Evolutionary conservation across 2,113 vertebrate species (phyloP).

Genomic region (Cottus gobio): DNA sequence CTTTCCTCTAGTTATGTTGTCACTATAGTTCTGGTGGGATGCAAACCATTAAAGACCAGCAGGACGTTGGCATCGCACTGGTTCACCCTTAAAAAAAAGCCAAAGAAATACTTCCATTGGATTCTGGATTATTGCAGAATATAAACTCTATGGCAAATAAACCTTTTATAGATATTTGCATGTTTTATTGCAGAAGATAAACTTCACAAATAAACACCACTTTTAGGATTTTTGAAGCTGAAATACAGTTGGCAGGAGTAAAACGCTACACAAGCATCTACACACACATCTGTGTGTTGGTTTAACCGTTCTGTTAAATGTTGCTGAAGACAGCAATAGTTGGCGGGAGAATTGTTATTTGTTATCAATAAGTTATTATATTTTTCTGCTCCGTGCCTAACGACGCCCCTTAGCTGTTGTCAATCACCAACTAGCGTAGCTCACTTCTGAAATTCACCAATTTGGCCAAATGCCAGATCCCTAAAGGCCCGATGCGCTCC

Average conservation of each 20-base stretch:
- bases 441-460: not conserved
- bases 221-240: not conserved
- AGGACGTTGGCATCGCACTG: no score
- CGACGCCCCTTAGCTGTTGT: not conserved
- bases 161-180: not conserved
- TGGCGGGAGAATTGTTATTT: not conserved
- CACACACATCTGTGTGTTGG: not conserved
- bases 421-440: not conserved
- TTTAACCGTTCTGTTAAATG: not conserved
- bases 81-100: no score
- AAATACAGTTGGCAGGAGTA: not conserved
- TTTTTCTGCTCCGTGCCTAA: not conserved
- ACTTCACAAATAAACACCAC: not conserved
- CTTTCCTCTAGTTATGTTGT: no score
- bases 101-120: no score
- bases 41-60: no score
- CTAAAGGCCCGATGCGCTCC: not conserved
- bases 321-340: not conserved
- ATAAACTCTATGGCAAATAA: no score
- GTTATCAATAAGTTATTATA: not conserved
- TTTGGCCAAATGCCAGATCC: not conserved
- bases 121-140: no score
- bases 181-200: no score
- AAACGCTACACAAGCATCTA: not conserved
- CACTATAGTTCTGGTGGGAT: no score